Evolutionary conservation across 2,797 vertebrate species (phyloP), one percentile per base, ranked within the genome.

Genomic region (Leptoclinus maculatus): DNA sequence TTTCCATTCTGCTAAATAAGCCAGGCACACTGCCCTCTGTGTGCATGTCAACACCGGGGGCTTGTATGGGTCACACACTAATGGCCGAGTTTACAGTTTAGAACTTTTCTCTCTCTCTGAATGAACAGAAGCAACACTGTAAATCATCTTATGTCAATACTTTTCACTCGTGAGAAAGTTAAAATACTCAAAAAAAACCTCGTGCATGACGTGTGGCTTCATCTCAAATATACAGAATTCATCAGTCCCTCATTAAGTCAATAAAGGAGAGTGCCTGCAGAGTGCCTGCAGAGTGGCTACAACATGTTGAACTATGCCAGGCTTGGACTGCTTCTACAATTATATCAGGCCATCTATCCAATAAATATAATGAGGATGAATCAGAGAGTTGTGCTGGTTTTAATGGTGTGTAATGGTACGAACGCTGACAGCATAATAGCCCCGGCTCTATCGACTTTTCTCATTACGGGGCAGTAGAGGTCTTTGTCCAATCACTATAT

Each of bases 361-460:
- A 95, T 96, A 95, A 95, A 95, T 92, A 94, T 96, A 95, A 96
- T 94, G 92, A 92, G 86, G 85, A 92, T 92, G 87, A 94, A 94
- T 93, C 90, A 89, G 88, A 90, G 91, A 91, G 88, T 87, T 89
- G 88, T 86, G 84, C 80, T 74, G 83, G 87, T 94, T 92, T 93
- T 94, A 94, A 95, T 95, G 90, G 83, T 80, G 87, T 83, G 79
- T 95, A 94, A 95, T 95, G 91, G 91, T 92, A 94, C 25, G 89
- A 94, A 90, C 76, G 72, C 92, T 95, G 95, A 95, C 95, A 95
- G 90, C 85, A 43, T 95, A 95, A 96, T 96, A 76, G 91, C 89
- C 78, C 87, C 39, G 60, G 71, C 81, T 87, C 84, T 85, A 83
- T 83, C 87, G 85, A 78, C 91, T 88, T 93, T 91, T 94, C 87